Percentiles rank a stretch among this genome's conserved stretches.
Conservation (phyloP, 2,797 vertebrate genomes). For the Macrochelys suwanniensis region DNA sequence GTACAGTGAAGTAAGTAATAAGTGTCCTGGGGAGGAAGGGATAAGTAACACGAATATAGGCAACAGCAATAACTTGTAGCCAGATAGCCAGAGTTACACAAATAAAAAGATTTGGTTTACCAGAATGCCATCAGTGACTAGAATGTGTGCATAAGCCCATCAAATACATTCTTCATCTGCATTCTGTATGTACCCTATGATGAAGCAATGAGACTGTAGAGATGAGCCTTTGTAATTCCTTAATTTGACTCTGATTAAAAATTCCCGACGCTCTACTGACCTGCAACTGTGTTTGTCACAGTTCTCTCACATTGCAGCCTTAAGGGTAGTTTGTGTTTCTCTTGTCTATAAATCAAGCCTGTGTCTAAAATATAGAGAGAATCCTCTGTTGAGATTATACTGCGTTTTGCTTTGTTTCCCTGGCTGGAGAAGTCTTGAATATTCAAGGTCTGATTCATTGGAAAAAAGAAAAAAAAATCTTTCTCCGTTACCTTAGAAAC, state of each 20-base stretch:
- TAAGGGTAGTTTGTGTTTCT: conserved; percentile 36
- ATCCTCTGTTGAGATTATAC: neutral
- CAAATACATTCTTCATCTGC: conserved; percentile 50
- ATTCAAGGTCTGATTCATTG: conserved; percentile 72
- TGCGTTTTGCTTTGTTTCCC: conserved; percentile 52
- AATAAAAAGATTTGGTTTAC: neutral
- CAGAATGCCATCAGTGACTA: neutral
- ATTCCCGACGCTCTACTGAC: conserved; percentile 52
- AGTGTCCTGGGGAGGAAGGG: neutral
- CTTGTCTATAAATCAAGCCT: conserved; percentile 36
- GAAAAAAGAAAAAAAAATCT: conserved; percentile 17
- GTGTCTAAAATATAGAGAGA: conserved; percentile 20
- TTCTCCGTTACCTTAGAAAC: conserved; percentile 80
- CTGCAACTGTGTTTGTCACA: neutral
- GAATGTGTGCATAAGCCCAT: conserved; percentile 1
- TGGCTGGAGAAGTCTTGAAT: conserved; percentile 67
- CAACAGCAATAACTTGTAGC: neutral
- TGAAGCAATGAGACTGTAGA: conserved; percentile 31
- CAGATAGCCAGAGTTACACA: neutral
- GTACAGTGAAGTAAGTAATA: neutral
- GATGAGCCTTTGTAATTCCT: conserved; percentile 42
- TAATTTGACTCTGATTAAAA: conserved; percentile 70
- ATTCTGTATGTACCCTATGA: conserved; percentile 36
- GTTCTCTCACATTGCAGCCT: neutral
- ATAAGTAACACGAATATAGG: neutral